Evolutionary conservation across 1,140 invertebrate genomes (phyloP), one percentile per base, ranked within the genome.

Genomic region (Antheraea pernyi): DNA sequence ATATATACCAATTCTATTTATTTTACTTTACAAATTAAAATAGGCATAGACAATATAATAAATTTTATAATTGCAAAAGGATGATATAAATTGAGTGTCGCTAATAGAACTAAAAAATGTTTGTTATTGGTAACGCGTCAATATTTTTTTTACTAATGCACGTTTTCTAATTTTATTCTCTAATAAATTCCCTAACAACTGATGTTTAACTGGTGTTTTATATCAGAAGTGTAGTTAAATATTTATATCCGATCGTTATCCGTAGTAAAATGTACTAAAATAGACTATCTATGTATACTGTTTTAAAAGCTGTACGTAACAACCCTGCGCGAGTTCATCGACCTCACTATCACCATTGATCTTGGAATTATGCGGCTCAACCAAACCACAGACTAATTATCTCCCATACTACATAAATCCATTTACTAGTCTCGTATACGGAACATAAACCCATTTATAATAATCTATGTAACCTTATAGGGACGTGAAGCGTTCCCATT

Each of bases 401-500:
- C 61, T 48, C 36, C 7, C 30, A 19, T 22, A 42, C 60, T 53
- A 53, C 46, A 53, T 53, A 30, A 69, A 67, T 62, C 61, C 67
- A 65, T 66, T 69, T 67, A 67, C 8, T 48, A 16, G 13, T 6
- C 13, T 53, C 46, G 42, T 68, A 42, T 22, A 69, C 22, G 59
- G 22, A 59, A 66, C 68, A 64, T 72, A 66, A 67, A 68, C 46
- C 67, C 61, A 19, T 72, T 68, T 65, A 70, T 73, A 65, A 62
- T 69, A 69, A 69, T 60, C 65, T 18, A 19, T n/a, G 46, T n/a
- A 53, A 53, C 10, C 46, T 53, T 53, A 53, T 53, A 13, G 46
- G 16, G 46, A 53, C 13, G 46, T 13, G 46, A 37, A 37, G 19
- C 18, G 64, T 46, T 36, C 64, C 46, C 37, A 11, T 65, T 65